Evolutionary conservation across 2,797 vertebrate genomes (phyloP).

Genomic region (Lindbergichthys nudifrons): DNA sequence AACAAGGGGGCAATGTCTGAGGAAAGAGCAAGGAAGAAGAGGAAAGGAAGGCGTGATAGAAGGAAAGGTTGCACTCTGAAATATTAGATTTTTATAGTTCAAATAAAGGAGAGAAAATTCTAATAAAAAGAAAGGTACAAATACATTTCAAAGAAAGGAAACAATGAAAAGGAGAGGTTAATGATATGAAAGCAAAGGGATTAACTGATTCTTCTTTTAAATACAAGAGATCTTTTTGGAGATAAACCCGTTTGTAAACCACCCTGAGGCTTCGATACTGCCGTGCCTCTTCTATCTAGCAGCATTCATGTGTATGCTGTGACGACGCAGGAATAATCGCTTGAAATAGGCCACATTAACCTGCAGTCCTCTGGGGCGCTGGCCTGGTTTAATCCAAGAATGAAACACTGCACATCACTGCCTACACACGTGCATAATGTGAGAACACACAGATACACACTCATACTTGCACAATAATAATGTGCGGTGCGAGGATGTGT

Average conservation of each 20-base stretch:
- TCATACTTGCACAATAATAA: conserved; percentile 7
- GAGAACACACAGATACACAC: conserved; percentile 28
- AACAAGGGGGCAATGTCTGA: conserved; percentile 13
- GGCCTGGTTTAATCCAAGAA: conserved; percentile 79
- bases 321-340: conserved; percentile 77
- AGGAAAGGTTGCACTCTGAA: conserved; percentile 1
- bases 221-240: conserved; percentile 22
- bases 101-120: neutral
- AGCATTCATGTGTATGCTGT: conserved; percentile 55
- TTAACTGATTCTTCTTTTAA: conserved; percentile 33
- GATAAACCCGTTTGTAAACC: conserved; percentile 40
- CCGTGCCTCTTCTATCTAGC: conserved; percentile 26
- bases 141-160: conserved; percentile 4
- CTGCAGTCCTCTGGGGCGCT: conserved; percentile 78
- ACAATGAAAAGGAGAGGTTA: neutral
- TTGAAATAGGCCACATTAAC: conserved; percentile 83
- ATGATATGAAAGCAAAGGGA: conserved; percentile 9
- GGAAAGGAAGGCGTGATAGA: neutral
- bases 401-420: conserved; percentile 43
- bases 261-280: conserved; percentile 39
- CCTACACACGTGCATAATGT: conserved; percentile 47
- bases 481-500: neutral
- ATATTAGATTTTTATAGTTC: conserved; percentile 14
- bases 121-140: neutral
- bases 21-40: neutral